phyloP scores from a whole-genome alignment of 2,113 vertebrate genomes.

The Vidua macroura region DNA sequence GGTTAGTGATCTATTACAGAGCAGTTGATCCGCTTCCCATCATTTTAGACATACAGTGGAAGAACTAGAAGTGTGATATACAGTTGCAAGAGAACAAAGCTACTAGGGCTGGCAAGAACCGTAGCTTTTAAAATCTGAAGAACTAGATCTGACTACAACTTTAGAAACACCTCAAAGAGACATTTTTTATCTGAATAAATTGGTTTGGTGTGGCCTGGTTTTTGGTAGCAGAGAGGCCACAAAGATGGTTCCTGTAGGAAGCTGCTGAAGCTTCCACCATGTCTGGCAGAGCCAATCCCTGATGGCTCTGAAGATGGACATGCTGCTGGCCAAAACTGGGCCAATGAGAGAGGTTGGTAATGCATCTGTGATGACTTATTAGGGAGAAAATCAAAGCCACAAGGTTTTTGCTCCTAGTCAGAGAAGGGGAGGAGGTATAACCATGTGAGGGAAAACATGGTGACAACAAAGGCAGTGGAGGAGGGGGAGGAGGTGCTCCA shows the following conservation, averaged over 20 bases:
- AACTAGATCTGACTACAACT: neutral
- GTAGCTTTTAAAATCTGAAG: neutral
- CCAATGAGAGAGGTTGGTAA: neutral
- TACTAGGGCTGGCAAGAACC: neutral
- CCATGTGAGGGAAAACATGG: neutral
- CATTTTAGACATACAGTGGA: neutral
- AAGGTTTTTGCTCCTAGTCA: neutral
- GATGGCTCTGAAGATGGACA: neutral
- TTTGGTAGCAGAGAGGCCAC: neutral
- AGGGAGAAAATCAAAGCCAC: neutral
- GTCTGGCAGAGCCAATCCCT: neutral
- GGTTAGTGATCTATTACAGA: neutral
- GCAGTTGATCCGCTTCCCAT: neutral
- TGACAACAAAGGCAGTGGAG: neutral
- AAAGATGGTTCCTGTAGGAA: neutral
- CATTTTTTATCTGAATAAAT: neutral
- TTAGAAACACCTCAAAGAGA: neutral
- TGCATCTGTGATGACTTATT: neutral
- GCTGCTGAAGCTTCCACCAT: neutral
- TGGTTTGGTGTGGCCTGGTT: neutral
- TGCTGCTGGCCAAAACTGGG: neutral
- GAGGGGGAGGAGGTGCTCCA: neutral
- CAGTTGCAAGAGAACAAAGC: neutral
- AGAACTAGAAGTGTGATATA: neutral
- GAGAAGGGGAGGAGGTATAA: neutral